Percentiles rank a stretch among this genome's conserved stretches.
Conservation (phyloP, 2,113 vertebrate species). For the Puffinus mauretanicus region DNA sequence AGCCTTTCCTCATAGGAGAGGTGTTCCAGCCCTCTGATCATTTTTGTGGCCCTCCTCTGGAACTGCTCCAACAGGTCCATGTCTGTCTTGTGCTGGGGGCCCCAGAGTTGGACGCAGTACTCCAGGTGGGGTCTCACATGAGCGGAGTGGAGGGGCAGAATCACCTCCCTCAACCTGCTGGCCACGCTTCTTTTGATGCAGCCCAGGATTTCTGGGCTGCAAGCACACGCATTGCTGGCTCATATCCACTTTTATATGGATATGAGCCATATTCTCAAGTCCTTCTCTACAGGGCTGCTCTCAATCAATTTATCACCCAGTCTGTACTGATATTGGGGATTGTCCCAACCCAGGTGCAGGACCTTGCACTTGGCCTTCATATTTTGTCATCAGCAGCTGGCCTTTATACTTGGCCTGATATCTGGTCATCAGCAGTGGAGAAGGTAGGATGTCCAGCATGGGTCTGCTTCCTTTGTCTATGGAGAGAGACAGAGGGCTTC, state of each 20-base stretch:
- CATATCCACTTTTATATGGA: not conserved
- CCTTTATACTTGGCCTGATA: not conserved
- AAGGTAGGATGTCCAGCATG: not conserved
- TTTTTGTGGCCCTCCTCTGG: not conserved
- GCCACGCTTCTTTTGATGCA: not conserved
- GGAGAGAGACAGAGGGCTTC: not conserved
- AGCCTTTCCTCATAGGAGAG: too few species aligned
- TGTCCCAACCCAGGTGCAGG: too few species aligned
- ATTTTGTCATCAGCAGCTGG: not conserved
- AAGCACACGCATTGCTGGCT: not conserved
- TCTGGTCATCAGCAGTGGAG: not conserved
- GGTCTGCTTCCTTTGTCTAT: not conserved
- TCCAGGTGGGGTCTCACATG: not conserved
- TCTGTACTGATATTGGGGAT: not conserved
- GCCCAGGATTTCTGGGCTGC: not conserved
- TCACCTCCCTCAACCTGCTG: not conserved
- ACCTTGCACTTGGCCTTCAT: not conserved
- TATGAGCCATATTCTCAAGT: not conserved
- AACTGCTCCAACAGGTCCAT: rapidly evolving
- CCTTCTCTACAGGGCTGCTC: not conserved
- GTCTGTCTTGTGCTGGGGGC: not conserved
- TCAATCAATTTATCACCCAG: not conserved
- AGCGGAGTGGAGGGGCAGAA: not conserved
- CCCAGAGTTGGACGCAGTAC: not conserved
- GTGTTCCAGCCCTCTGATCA: not conserved